Evolutionary conservation across 2,113 vertebrate species (phyloP).

Genomic region (Apus apus): DNA sequence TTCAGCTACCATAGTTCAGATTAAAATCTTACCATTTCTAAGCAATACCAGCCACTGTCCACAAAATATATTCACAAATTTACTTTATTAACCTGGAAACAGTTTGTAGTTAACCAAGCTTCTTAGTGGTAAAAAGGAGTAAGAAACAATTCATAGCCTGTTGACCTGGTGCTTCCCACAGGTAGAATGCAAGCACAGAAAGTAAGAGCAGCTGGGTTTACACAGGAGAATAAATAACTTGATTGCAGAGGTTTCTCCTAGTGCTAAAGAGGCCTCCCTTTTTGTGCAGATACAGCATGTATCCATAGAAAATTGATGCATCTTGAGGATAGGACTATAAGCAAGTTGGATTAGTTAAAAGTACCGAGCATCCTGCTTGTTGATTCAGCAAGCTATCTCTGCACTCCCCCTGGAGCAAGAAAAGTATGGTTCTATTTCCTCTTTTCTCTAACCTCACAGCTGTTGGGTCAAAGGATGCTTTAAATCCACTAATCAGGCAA

Average conservation of each 20-base stretch:
- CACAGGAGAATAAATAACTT: not conserved
- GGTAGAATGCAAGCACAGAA: not conserved
- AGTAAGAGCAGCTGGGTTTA: not conserved
- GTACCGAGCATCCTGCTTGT: not conserved
- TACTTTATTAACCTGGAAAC: not conserved
- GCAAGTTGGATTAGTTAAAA: not conserved
- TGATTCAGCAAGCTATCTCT: not conserved
- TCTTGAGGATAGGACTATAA: not conserved
- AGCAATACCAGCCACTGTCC: not conserved
- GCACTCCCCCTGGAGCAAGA: not conserved
- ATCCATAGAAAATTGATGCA: not conserved
- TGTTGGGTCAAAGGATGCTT: conserved; percentile 41
- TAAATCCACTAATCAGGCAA: conserved; percentile 30
- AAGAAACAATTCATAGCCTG: not conserved
- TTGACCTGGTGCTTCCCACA: not conserved
- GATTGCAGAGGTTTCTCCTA: not conserved
- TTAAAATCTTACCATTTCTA: not conserved
- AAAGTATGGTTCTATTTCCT: not conserved
- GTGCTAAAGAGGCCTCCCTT: not conserved
- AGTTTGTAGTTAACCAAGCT: not conserved
- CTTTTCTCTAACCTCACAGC: not conserved
- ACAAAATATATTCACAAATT: not conserved
- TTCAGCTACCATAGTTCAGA: not conserved
- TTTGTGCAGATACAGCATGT: not conserved
- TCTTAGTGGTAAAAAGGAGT: fast-evolving